Base-by-base conservation (phyloP, 1,140 invertebrate genomes). In the Apis cerana region DNA sequence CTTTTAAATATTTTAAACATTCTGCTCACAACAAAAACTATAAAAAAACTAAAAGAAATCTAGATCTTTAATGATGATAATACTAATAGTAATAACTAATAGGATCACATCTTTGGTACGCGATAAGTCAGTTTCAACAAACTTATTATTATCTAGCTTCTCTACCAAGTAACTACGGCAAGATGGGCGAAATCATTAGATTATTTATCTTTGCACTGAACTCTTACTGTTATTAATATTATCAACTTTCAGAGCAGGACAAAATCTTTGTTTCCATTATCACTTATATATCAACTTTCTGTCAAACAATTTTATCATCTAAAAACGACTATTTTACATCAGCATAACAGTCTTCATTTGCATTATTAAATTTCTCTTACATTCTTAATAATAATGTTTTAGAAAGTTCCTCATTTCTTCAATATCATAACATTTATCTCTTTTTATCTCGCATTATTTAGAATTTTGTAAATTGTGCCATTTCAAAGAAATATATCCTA, bases 71-170 rank as follows among this genome's bases (percentile, higher is more conserved):
- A 75, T 80, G 71, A 80, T 78, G 85, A 77, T 69, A 80, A 84
- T 75, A 75, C 64, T 68, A 83, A 87, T 75, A 61, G 56, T 84
- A 88, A 58, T 81, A 80, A 80, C 77, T 88, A 80, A 88, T 88
- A 77, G 83, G 86, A 88, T 88, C 83, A 90, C 88, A 91, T 91
- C 90, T 91, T 91, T 91, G 90, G 90, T 90, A 86, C 80, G 85
- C 68, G 83, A 85, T 86, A 85, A 75, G 43, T 88, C 72, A 69
- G 84, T 85, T 80, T 85, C 62, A 75, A 85, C 69, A 68, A 80
- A 84, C 54, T 64, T 54, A 43, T 43, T 43, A 5, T 43, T 43
- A 23, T 21, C 75, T 80, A 54, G 48, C 43, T 59, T 67, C n/a
- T 33, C 15, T 74, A 59, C 12, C 71, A 85, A 80, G 54, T 61